Conservation (phyloP, 92 coral and sea anemone species). For the Micromussa lordhowensis region DNA sequence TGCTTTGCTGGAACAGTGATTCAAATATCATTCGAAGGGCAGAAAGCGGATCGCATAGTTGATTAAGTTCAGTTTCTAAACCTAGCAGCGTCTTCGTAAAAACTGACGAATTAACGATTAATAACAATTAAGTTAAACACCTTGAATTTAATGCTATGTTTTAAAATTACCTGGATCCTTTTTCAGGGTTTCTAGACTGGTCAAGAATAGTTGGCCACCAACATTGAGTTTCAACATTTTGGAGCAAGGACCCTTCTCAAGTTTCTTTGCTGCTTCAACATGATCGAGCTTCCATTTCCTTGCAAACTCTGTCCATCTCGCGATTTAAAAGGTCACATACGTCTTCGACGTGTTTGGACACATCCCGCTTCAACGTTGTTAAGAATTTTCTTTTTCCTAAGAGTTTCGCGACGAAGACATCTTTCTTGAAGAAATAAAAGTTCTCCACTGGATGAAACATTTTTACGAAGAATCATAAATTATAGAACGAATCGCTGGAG, state of each 20-base stretch:
- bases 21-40: too few relatives aligned
- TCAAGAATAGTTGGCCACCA: constrained; percentile 10
- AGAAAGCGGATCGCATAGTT: too few relatives aligned
- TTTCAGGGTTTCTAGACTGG: background rate
- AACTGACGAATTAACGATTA: too few relatives aligned
- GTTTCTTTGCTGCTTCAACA: constrained; percentile 52
- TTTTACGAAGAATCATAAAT: too few relatives aligned
- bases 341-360: background rate
- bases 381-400: background rate
- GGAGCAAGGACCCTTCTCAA: constrained; percentile 62
- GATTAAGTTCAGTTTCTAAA: too few relatives aligned
- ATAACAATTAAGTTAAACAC: too few relatives aligned
- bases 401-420: background rate
- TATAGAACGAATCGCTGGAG: too few relatives aligned
- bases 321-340: background rate
- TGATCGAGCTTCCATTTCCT: constrained; percentile 51
- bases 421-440: background rate
- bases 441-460: too few relatives aligned
- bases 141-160: background rate
- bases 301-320: constrained; percentile 2
- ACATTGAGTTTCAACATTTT: constrained; percentile 49
- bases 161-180: constrained; percentile 4
- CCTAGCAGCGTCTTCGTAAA: too few relatives aligned
- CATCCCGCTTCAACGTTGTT: background rate
- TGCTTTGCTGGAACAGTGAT: too few relatives aligned